Evolutionary conservation across 53 echinoderm and acorn worm species (phyloP).

Genomic region (Henricia sp.): DNA sequence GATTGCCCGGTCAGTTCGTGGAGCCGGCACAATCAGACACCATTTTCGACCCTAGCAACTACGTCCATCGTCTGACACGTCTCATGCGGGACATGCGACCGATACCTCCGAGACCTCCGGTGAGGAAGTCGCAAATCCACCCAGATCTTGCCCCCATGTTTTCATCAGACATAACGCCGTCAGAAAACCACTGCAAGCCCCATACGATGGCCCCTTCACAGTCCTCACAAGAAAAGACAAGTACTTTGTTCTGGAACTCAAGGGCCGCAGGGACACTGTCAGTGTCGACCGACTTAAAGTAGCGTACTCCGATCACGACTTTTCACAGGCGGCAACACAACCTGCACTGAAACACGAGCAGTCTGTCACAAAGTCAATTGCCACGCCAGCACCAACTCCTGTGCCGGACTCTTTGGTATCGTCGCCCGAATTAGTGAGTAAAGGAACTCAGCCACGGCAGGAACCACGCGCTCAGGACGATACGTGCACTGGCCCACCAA

Average conservation of each 20-base stretch:
- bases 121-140: not conserved
- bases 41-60: not conserved
- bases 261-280: conserved; percentile 22
- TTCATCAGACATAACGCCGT: conserved; percentile 37
- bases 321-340: too few relatives aligned
- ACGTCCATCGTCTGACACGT: conserved; percentile 21
- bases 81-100: conserved; percentile 12
- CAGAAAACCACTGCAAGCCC: conserved; percentile 26
- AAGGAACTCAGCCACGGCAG: not conserved
- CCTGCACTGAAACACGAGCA: not conserved
- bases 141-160: conserved; percentile 35
- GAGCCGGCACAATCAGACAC: not conserved
- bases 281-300: conserved; percentile 45
- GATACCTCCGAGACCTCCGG: not conserved
- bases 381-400: not conserved
- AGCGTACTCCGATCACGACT: conserved; percentile 45
- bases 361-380: not conserved
- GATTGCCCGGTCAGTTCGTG: not conserved
- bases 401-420: too few relatives aligned
- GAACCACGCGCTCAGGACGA: not conserved
- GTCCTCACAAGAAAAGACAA: not conserved
- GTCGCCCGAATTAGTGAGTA: too few relatives aligned
- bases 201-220: too few relatives aligned
- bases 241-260: conserved; percentile 19
- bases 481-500: not conserved